phyloP scores from a whole-genome alignment of 2,888 invertebrate genomes.

The Frankliniella fusca region DNA sequence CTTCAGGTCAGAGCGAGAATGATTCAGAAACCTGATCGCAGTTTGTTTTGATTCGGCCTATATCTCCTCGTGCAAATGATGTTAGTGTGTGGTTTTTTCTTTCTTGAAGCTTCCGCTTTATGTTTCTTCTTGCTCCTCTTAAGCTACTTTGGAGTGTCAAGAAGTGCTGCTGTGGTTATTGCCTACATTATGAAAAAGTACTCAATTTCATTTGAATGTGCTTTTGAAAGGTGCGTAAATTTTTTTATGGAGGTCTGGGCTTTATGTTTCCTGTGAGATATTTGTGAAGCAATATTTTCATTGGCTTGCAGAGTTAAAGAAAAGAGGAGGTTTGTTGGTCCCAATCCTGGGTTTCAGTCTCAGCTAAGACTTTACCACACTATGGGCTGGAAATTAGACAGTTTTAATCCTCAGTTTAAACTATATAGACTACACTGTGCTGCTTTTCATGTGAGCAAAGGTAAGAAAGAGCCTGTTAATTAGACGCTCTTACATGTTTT shows the following conservation, averaged over 20 bases:
- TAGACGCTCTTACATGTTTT: constrained; percentile 28
- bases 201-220: constrained; percentile 65
- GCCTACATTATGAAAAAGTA: constrained; percentile 86
- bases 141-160: constrained; percentile 84
- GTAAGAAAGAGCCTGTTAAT: constrained; percentile 45
- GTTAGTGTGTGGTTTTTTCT: constrained; percentile 30
- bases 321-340: constrained; percentile 68
- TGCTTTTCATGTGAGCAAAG: constrained; percentile 73
- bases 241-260: constrained; percentile 22
- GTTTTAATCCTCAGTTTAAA: constrained; percentile 66
- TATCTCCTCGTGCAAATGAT: background rate
- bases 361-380: constrained; percentile 74
- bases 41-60: too few species aligned
- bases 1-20: too few species aligned
- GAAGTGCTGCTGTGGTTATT: constrained; percentile 82
- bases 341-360: constrained; percentile 74
- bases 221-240: constrained; percentile 53
- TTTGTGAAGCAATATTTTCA: constrained; percentile 24
- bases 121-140: constrained; percentile 32
- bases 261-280: constrained; percentile 6
- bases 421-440: constrained; percentile 72
- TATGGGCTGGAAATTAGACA: constrained; percentile 70
- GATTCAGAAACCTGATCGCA: too few species aligned
- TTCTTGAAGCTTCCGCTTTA: background rate
- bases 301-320: constrained; percentile 54